phyloP scores from a whole-genome alignment of 2,113 vertebrate species.

The Arenaria interpres region DNA sequence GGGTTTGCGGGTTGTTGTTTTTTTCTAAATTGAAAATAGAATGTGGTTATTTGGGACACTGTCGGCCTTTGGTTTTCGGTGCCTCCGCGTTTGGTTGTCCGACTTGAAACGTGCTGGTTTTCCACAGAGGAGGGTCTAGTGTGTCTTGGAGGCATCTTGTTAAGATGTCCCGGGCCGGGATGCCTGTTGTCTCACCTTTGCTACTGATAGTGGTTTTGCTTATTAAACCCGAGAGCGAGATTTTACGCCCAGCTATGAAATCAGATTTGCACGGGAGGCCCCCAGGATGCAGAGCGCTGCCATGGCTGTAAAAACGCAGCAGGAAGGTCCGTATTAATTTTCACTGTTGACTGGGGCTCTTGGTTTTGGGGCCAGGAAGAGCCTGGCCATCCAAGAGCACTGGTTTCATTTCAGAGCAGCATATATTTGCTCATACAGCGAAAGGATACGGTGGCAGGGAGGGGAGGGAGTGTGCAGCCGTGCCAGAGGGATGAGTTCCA shows the following conservation, averaged over 20 bases:
- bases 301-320: not conserved
- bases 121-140: rapidly evolving
- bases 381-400: not conserved
- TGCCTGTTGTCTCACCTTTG: not conserved
- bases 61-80: not conserved
- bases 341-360: not conserved
- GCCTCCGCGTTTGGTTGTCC: not conserved
- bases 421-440: rapidly evolving
- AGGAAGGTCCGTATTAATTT: not conserved
- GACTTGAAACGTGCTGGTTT: not conserved
- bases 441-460: not conserved
- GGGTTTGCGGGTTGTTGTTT: not conserved
- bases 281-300: not conserved
- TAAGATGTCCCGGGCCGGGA: rapidly evolving
- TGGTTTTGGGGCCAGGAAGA: not conserved
- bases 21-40: not conserved
- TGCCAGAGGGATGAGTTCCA: not conserved
- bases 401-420: not conserved
- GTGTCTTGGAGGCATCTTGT: not conserved
- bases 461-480: rapidly evolving
- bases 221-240: not conserved
- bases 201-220: not conserved
- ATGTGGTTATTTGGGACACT: not conserved
- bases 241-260: not conserved
- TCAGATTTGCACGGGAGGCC: not conserved